phyloP scores from a whole-genome alignment of 2,113 vertebrate species.

The Uropsilus gracilis region DNA sequence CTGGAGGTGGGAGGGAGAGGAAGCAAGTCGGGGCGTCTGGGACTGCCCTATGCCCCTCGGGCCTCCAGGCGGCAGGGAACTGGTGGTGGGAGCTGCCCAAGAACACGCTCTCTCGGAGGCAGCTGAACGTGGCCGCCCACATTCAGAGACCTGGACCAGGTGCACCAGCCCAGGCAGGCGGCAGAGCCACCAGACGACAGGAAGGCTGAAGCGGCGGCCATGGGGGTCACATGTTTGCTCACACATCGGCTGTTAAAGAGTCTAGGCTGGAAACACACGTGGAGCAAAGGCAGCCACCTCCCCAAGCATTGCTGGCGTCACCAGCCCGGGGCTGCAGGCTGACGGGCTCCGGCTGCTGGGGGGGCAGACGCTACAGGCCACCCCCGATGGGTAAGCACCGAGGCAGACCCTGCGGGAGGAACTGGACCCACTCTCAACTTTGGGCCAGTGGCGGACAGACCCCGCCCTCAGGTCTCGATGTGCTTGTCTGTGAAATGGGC shows the following conservation, averaged over 20 bases:
- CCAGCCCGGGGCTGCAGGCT: neutral
- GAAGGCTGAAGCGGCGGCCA: neutral
- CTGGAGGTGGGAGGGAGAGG: too few relatives aligned
- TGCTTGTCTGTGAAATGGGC: constrained; percentile 27
- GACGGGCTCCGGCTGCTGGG: neutral
- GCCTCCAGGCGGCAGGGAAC: neutral
- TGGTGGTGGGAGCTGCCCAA: neutral
- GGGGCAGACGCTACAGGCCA: rapidly evolving
- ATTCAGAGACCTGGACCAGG: neutral
- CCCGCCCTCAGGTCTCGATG: neutral
- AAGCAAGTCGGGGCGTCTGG: neutral
- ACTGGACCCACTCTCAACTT: neutral
- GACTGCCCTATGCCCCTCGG: neutral
- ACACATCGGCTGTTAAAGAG: neutral
- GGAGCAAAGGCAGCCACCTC: neutral
- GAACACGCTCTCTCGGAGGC: neutral
- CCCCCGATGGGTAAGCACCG: neutral
- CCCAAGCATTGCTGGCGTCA: neutral
- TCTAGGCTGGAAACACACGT: neutral
- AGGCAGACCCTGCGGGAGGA: neutral
- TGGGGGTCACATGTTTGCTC: neutral
- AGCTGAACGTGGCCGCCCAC: neutral
- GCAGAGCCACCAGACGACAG: neutral
- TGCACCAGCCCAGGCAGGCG: neutral
- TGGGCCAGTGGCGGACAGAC: neutral